These are phyloP conservation scores for Acrocera orbiculus DNA, from an alignment of 2,888 invertebrate species.

Conservation along the genomic window DNA sequence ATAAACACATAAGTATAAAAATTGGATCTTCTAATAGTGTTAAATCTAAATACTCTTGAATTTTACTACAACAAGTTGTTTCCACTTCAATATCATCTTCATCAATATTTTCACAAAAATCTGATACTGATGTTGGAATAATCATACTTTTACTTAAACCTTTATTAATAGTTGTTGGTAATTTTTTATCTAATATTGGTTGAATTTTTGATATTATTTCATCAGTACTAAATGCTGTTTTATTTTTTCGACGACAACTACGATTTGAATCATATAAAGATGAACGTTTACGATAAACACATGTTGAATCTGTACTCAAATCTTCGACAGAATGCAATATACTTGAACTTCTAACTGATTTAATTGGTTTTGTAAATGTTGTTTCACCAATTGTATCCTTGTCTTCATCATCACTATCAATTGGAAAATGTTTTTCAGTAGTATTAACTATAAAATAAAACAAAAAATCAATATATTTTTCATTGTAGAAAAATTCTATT, in stretches of 20 bases:
- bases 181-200: not conserved
- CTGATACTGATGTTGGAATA: slow-evolving; percentile 30
- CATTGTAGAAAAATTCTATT: slow-evolving; percentile 1
- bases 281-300: slow-evolving; percentile 43
- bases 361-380: slow-evolving; percentile 36
- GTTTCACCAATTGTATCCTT: slow-evolving; percentile 39
- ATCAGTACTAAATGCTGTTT: slow-evolving; percentile 26
- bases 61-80: slow-evolving; percentile 24
- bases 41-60: slow-evolving; percentile 44
- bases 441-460: slow-evolving; percentile 13
- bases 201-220: slow-evolving; percentile 27
- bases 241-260: slow-evolving; percentile 27
- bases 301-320: slow-evolving; percentile 55
- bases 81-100: slow-evolving; percentile 24
- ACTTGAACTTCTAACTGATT: slow-evolving; percentile 51
- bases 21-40: slow-evolving; percentile 47
- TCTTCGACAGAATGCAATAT: slow-evolving; percentile 58
- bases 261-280: slow-evolving; percentile 27
- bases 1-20: slow-evolving; percentile 52
- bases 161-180: slow-evolving; percentile 21
- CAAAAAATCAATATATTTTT: slow-evolving; percentile 10
- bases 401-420: slow-evolving; percentile 35
- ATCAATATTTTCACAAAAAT: slow-evolving; percentile 23
- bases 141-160: slow-evolving; percentile 33
- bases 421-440: slow-evolving; percentile 14